phyloP scores from a whole-genome alignment of 92 coral and sea anemone species.

The Heteractis magnifica region DNA sequence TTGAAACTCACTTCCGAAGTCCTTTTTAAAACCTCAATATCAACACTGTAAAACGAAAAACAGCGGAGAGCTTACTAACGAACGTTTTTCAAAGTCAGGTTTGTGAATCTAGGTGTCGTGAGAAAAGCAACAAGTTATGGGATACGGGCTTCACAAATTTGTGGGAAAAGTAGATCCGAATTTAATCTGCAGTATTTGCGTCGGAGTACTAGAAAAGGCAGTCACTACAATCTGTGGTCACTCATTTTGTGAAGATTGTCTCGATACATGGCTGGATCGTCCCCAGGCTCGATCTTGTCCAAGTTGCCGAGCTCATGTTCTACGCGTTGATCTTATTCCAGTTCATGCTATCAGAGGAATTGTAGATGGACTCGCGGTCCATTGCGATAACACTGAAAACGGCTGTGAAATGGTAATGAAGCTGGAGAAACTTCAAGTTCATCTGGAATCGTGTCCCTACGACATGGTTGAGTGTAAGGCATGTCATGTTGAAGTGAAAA shows the following conservation, averaged over 20 bases:
- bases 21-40: not conserved
- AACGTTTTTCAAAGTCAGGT: not conserved
- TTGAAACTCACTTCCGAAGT: conserved; percentile 36
- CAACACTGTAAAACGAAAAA: conserved; percentile 7
- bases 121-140: conserved; percentile 54
- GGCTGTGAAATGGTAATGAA: conserved; percentile 93
- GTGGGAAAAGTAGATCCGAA: conserved; percentile 88
- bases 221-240: conserved; percentile 96
- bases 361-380: conserved; percentile 77
- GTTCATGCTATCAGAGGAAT: conserved; percentile 90
- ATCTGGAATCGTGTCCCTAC: conserved; percentile 76
- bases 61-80: not conserved
- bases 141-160: conserved; percentile 81
- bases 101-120: not conserved
- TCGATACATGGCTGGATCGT: conserved; percentile 88
- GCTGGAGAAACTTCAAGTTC: conserved; percentile 69
- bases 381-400: conserved; percentile 82
- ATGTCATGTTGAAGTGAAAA: conserved; percentile 72
- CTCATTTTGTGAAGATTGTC: conserved; percentile 86
- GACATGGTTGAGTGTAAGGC: conserved; percentile 79
- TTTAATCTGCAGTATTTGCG: conserved; percentile 93
- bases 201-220: conserved; percentile 89
- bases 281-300: conserved; percentile 89
- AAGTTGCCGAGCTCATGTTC: conserved; percentile 73
- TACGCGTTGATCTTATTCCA: conserved; percentile 72